Evolutionary conservation across 2,888 invertebrate genomes (phyloP), one percentile per base, ranked within the genome.

Genomic region (Auanema freiburgensis): DNA sequence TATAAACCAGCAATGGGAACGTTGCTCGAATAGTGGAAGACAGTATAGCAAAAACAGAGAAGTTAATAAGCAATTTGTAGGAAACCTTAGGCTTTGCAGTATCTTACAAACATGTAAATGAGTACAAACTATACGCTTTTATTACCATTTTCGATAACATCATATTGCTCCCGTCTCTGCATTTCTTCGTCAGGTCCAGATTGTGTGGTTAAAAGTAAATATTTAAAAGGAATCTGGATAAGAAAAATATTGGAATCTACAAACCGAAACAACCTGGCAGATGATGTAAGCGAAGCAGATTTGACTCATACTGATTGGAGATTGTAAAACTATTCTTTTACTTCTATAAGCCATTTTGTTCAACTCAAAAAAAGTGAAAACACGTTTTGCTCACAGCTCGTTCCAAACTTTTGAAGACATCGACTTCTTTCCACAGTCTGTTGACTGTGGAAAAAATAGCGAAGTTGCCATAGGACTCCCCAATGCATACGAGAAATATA

Each of bases 1-100:
- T 61, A n/a, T 71, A 59, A 25, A 73, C 65, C 5, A 71, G 42
- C 55, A 73, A 73, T 6, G 73, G 73, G 55, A 73, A 73, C 18
- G 71, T 16, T 10, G 66, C 63, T 43, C 59, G 58, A 49, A 73
- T 64, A 23, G 71, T 60, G 21, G 71, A 68, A 18, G 68, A 59
- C 21, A 67, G 66, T 18, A 59, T 66, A 0, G 71, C 69, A 11
- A 73, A 63, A 11, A 67, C 33, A 33, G 33, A 33, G 33, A 33
- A 33, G 8, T 33, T 33, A 33, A 33, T 33, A 3, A 46, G 10
- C 4, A 46, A 6, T 5, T 16, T 16, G 16, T 21, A 46, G 3
- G 16, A 46, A 10, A 18, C 10, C 21, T 21, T 46, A 3, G 16
- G 16, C 10, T 46, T 46, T 46, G 46, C 21, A 10, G 16, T 3